Evolutionary conservation across 92 coral and sea anemone genomes (phyloP).

Genomic region (Epizoanthus stellaris): DNA sequence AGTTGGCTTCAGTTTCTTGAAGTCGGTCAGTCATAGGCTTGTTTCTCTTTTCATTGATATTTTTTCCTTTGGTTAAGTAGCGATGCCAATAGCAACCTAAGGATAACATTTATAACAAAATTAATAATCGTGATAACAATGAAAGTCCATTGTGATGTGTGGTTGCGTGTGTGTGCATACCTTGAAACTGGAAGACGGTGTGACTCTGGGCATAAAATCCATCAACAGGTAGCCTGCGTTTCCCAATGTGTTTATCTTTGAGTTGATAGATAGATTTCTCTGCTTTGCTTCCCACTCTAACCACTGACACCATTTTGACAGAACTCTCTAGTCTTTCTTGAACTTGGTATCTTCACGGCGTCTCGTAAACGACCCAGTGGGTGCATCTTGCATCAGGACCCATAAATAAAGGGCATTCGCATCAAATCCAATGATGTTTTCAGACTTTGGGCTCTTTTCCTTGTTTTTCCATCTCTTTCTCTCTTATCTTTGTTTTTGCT

Average conservation of each 20-base stretch:
- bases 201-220: slow-evolving; percentile 4
- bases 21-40: slow-evolving; percentile 24
- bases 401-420: slow-evolving; percentile 59
- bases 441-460: slow-evolving; percentile 46
- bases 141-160: too few relatives aligned
- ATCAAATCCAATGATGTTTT: slow-evolving; percentile 27
- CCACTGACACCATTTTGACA: slow-evolving; percentile 41
- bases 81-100: slow-evolving; percentile 49
- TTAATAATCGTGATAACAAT: too few relatives aligned
- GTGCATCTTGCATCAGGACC: slow-evolving; percentile 37
- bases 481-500: too few relatives aligned
- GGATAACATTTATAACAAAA: neutral
- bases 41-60: slow-evolving; percentile 28
- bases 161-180: neutral
- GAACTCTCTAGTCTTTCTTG: slow-evolving; percentile 6
- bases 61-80: slow-evolving; percentile 32
- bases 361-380: slow-evolving; percentile 43
- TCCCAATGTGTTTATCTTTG: slow-evolving; percentile 41
- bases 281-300: slow-evolving; percentile 49
- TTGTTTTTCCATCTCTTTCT: slow-evolving; percentile 4
- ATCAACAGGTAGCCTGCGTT: slow-evolving; percentile 46
- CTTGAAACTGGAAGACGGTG: slow-evolving; percentile 26
- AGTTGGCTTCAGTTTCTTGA: slow-evolving; percentile 32
- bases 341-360: neutral
- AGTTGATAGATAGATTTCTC: slow-evolving; percentile 22